phyloP scores from a whole-genome alignment of 2,113 vertebrate genomes.

The Gymnocephalus cernua region DNA sequence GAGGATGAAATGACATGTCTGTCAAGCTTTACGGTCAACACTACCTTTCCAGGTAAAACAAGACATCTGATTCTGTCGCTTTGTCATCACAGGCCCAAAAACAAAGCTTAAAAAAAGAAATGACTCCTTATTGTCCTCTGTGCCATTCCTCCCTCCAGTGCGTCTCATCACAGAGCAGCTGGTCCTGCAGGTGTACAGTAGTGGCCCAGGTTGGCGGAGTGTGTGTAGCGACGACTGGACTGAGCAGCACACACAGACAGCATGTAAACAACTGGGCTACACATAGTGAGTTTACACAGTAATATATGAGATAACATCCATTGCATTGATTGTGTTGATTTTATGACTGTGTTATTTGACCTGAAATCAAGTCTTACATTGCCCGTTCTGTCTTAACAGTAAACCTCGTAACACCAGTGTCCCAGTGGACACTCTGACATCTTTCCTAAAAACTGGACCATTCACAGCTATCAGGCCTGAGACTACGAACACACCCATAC shows the following conservation, averaged over 20 bases:
- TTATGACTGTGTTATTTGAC: neutral
- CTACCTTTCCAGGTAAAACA: slow-evolving; percentile 80
- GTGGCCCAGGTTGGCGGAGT: slow-evolving; percentile 82
- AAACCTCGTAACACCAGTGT: slow-evolving; percentile 52
- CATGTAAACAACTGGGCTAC: slow-evolving; percentile 91
- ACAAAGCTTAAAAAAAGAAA: neutral
- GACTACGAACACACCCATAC: slow-evolving; percentile 43
- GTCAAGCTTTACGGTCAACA: slow-evolving; percentile 62
- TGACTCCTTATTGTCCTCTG: neutral
- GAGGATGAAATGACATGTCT: slow-evolving; percentile 90
- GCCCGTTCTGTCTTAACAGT: slow-evolving; percentile 40
- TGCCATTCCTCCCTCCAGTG: slow-evolving; percentile 64
- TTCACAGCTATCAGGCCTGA: slow-evolving; percentile 61
- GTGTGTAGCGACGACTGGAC: slow-evolving; percentile 88
- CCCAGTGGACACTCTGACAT: slow-evolving; percentile 31
- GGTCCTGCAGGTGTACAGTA: slow-evolving; percentile 87
- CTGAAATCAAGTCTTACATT: neutral
- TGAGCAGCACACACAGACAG: slow-evolving; percentile 78
- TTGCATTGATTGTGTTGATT: neutral
- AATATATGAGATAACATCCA: neutral
- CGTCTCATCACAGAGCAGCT: slow-evolving; percentile 75
- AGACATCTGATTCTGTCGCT: neutral
- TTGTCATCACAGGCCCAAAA: slow-evolving; percentile 20
- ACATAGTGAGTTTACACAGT: slow-evolving; percentile 78
- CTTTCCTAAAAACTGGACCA: slow-evolving; percentile 54